These are phyloP conservation scores for Pyrocephalus nanus DNA, from an alignment of 2,797 vertebrate species.

Conservation along the genomic window DNA sequence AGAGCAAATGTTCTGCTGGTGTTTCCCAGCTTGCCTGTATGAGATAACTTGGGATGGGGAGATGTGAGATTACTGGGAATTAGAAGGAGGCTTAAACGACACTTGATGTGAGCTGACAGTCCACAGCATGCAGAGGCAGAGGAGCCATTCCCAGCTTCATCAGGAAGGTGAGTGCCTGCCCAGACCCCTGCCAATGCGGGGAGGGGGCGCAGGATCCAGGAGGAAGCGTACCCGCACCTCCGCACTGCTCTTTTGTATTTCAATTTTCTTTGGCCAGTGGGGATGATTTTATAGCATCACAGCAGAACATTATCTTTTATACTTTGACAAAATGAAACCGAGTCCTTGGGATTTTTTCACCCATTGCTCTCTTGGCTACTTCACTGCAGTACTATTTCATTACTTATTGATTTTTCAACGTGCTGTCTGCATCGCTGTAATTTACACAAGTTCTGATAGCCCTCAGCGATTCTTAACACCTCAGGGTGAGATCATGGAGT, in stretches of 20 bases:
- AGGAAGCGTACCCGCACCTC: conserved; percentile 4
- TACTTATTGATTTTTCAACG: conserved; percentile 82
- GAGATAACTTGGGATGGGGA: not conserved
- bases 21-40: not conserved
- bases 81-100: not conserved
- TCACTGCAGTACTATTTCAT: conserved; percentile 81
- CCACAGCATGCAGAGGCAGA: not conserved
- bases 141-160: not conserved
- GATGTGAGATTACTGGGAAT: not conserved
- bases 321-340: conserved; percentile 81
- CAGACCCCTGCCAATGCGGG: not conserved
- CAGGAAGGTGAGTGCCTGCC: not conserved
- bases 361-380: conserved; percentile 81
- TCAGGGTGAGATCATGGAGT: conserved; percentile 74
- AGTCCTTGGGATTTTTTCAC: conserved; percentile 81
- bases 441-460: conserved; percentile 83
- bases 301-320: conserved; percentile 79
- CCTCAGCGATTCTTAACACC: conserved; percentile 80
- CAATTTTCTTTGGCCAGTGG: conserved; percentile 72
- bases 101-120: not conserved
- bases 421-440: conserved; percentile 80
- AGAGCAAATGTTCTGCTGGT: not conserved
- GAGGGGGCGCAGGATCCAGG: not conserved
- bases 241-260: conserved; percentile 46
- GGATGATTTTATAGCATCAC: conserved; percentile 73